These are phyloP conservation scores for Cylas formicarius DNA, from an alignment of 1,140 invertebrate genomes.

Conservation along the genomic window DNA sequence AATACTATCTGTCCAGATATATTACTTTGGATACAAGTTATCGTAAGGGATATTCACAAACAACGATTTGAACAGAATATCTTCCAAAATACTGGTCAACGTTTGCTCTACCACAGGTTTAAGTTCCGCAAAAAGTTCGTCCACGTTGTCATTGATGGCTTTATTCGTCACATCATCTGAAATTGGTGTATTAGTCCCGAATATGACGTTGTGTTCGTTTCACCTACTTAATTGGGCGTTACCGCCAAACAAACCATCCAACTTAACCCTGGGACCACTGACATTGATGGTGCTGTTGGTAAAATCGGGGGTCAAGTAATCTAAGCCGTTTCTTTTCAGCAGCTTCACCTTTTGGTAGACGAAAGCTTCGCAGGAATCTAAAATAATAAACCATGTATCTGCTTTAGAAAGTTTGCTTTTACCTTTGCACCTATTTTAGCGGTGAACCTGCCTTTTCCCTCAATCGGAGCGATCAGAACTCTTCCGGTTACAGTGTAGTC, in stretches of 20 bases:
- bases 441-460: conserved; percentile 27
- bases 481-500: conserved; percentile 27
- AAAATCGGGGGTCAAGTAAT: conserved; percentile 16
- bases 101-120: conserved; percentile 29
- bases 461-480: conserved; percentile 29
- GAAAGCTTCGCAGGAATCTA: conserved; percentile 13
- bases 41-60: conserved; percentile 26
- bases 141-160: conserved; percentile 31
- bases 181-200: conserved; percentile 10
- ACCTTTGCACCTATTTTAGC: conserved; percentile 22
- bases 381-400: conserved; percentile 10
- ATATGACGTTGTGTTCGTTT: neutral
- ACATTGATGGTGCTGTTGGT: conserved; percentile 27
- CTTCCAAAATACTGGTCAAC: conserved; percentile 25
- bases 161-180: conserved; percentile 29
- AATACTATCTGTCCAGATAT: too few relatives aligned
- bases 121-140: conserved; percentile 29
- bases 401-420: neutral
- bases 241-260: conserved; percentile 27
- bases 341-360: conserved; percentile 25
- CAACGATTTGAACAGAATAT: conserved; percentile 23
- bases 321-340: conserved; percentile 12
- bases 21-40: conserved; percentile 25
- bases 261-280: conserved; percentile 20
- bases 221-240: conserved; percentile 28